phyloP scores from a whole-genome alignment of 35 echinoderm and acorn worm species.

The Heliocidaris erythrogramma region DNA sequence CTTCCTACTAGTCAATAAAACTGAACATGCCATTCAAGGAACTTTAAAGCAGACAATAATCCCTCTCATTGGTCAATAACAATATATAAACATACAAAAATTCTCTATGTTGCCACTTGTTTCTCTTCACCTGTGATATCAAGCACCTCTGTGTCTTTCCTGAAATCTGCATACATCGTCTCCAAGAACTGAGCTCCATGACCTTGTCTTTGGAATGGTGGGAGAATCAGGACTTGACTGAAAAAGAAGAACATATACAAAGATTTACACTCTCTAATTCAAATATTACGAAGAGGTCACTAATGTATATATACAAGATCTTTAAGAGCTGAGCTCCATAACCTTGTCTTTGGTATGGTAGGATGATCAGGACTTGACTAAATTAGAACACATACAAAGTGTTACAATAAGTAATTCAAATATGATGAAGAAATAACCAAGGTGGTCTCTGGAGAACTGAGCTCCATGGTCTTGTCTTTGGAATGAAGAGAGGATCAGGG shows the following conservation, averaged over 20 bases:
- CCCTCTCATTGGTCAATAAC: too few species aligned
- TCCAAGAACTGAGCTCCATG: slow-evolving; percentile 73
- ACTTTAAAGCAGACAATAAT: too few species aligned
- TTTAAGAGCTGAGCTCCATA: slow-evolving; percentile 68
- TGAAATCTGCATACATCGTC: slow-evolving; percentile 80
- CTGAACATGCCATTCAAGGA: too few species aligned
- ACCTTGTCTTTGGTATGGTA: slow-evolving; percentile 72
- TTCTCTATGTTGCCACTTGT: too few species aligned
- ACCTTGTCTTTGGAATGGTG: slow-evolving; percentile 84
- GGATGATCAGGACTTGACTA: background rate
- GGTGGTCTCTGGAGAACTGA: slow-evolving; percentile 46
- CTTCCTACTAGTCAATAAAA: too few species aligned
- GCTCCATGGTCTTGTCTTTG: slow-evolving; percentile 63
- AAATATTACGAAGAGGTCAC: background rate
- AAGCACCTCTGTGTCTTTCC: slow-evolving; percentile 66
- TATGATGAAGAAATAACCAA: too few species aligned
- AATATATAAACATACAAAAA: too few species aligned
- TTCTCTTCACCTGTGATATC: slow-evolving; percentile 81
- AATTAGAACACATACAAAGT: too few species aligned
- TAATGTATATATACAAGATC: too few species aligned
- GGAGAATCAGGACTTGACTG: slow-evolving; percentile 87
- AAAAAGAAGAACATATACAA: slow-evolving; percentile 49
- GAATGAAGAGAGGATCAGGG: too few species aligned
- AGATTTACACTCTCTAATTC: background rate
- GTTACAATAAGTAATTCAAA: background rate